Conservation (phyloP, 2,797 vertebrate genomes). For the Rachycentron canadum region DNA sequence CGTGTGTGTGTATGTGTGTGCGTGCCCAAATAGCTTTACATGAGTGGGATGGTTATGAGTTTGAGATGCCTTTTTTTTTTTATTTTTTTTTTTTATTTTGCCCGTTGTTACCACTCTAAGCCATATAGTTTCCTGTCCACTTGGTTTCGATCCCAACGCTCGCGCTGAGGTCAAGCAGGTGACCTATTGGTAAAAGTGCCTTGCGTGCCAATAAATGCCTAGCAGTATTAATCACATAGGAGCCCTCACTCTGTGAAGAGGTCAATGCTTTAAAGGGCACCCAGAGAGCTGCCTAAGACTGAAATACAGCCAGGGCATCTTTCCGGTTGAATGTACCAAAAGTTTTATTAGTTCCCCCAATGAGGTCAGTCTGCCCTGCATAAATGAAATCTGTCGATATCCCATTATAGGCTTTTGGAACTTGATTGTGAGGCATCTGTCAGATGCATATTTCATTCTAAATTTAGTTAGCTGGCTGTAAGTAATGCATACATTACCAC, state of each 20-base stretch:
- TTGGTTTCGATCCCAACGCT: constrained; percentile 73
- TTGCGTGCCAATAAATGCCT: constrained; percentile 83
- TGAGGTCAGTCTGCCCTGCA: constrained; percentile 77
- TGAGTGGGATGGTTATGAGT: constrained; percentile 68
- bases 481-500: constrained; percentile 77
- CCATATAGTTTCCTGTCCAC: constrained; percentile 73
- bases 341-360: constrained; percentile 80
- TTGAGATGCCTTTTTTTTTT: constrained; percentile 59
- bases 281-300: constrained; percentile 72
- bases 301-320: constrained; percentile 77
- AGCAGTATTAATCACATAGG: constrained; percentile 83
- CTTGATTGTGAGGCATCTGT: constrained; percentile 80
- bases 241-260: constrained; percentile 76
- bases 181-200: constrained; percentile 86
- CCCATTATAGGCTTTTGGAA: constrained; percentile 79
- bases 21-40: constrained; percentile 58
- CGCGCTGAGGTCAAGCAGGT: constrained; percentile 77
- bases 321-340: constrained; percentile 82
- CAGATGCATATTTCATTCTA: constrained; percentile 82
- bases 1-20: constrained; percentile 48
- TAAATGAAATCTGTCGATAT: constrained; percentile 83
- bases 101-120: constrained; percentile 67
- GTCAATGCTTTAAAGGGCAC: constrained; percentile 85
- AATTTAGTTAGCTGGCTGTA: constrained; percentile 80
- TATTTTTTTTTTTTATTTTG: no score